These are phyloP conservation scores for Drosophila bipectinata DNA, from an alignment of 1,140 invertebrate species.

Conservation along the genomic window DNA sequence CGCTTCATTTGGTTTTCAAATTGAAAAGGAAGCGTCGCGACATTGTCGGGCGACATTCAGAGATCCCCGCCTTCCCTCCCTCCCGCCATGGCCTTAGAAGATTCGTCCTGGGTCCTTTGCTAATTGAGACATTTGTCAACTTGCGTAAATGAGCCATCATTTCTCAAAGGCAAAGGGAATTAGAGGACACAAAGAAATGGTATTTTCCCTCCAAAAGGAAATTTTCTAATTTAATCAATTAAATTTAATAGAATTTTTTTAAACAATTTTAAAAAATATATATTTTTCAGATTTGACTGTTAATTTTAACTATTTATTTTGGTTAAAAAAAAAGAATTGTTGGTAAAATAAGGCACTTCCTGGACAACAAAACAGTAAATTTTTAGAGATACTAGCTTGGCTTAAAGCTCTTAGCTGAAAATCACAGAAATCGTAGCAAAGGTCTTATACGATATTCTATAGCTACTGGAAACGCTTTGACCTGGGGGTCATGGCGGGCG, in stretches of 20 bases:
- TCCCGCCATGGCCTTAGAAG: slow-evolving; percentile 3
- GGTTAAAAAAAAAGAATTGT: not conserved
- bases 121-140: slow-evolving; percentile 78
- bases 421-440: not conserved
- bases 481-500: not conserved
- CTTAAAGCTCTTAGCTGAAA: too few relatives aligned
- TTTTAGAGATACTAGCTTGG: not conserved
- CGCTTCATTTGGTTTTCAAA: slow-evolving; percentile 77
- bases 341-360: not conserved
- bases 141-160: slow-evolving; percentile 58
- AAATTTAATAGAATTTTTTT: not conserved
- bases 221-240: slow-evolving; percentile 14
- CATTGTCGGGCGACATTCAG: slow-evolving; percentile 31
- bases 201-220: not conserved
- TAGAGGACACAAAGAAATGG: slow-evolving; percentile 6
- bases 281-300: not conserved
- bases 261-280: too few relatives aligned
- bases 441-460: not conserved
- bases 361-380: not conserved
- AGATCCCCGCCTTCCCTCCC: not conserved
- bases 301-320: too few relatives aligned
- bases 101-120: slow-evolving; percentile 35
- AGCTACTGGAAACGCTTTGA: not conserved
- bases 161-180: slow-evolving; percentile 50
- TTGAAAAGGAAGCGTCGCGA: slow-evolving; percentile 68